These are phyloP conservation scores for Eupristina koningsbergeri DNA, from an alignment of 1,140 invertebrate species.

Conservation along the genomic window DNA sequence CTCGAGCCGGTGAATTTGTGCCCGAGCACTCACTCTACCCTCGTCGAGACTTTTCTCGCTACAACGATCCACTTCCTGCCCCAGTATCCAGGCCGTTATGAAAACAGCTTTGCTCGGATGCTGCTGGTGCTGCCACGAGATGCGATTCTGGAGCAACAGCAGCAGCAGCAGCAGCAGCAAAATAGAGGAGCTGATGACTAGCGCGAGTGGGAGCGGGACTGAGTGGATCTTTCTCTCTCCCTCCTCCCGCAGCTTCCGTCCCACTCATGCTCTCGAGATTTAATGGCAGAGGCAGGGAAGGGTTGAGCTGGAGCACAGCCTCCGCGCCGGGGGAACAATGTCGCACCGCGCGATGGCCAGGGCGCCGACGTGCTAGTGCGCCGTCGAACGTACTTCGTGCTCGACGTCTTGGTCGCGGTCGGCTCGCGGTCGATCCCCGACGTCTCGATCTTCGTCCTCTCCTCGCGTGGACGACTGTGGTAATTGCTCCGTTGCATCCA, in stretches of 20 bases:
- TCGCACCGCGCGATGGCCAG: slow-evolving; percentile 53
- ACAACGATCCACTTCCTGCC: neutral
- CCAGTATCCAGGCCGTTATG: no score
- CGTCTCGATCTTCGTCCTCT: neutral
- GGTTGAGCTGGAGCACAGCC: slow-evolving; percentile 17
- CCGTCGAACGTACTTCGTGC: slow-evolving; percentile 68
- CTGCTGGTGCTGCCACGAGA: neutral
- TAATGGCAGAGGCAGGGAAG: neutral
- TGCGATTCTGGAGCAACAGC: neutral
- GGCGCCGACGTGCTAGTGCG: slow-evolving; percentile 66
- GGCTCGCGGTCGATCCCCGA: slow-evolving; percentile 21
- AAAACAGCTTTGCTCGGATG: neutral
- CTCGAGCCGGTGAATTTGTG: no score
- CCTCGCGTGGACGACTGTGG: neutral
- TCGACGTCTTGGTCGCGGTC: slow-evolving; percentile 58
- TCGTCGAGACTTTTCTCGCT: no score
- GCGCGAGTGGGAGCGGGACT: neutral
- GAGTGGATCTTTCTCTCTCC: no score
- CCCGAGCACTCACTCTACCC: no score
- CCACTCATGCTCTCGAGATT: neutral
- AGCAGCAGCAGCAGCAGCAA: neutral
- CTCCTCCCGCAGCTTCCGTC: neutral
- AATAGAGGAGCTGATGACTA: neutral
- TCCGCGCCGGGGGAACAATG: slow-evolving; percentile 57
- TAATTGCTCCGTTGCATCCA: neutral